phyloP scores from a whole-genome alignment of 2,113 vertebrate genomes.

The Echinops telfairi region DNA sequence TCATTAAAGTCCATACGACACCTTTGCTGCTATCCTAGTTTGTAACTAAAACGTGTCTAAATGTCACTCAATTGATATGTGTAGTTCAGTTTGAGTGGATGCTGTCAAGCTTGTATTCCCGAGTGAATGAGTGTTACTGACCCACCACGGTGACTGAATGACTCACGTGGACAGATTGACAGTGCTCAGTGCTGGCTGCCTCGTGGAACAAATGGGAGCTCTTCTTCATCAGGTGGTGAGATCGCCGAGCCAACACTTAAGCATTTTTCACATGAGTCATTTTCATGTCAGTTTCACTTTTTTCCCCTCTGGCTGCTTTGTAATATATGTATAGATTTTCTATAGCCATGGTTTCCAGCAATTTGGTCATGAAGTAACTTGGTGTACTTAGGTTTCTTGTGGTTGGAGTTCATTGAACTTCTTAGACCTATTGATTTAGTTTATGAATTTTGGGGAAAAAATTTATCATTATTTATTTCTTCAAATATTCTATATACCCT shows the following conservation, averaged over 20 bases:
- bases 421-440: not conserved
- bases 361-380: not conserved
- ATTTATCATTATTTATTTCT: not conserved
- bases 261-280: not conserved
- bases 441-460: not conserved
- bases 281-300: not conserved
- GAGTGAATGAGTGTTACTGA: not conserved
- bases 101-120: not conserved
- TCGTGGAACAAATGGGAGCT: not conserved
- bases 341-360: not conserved
- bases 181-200: not conserved
- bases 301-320: not conserved
- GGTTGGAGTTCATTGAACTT: not conserved
- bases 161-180: not conserved
- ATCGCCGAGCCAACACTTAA: not conserved
- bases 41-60: not conserved
- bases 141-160: not conserved
- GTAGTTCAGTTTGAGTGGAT: not conserved
- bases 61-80: constrained; percentile 1
- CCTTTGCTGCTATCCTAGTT: no score
- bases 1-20: not conserved
- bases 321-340: not conserved
- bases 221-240: not conserved
- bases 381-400: not conserved
- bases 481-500: not conserved